Base-by-base conservation (phyloP, 2,797 vertebrate species). In the Telmatherina bonti region DNA sequence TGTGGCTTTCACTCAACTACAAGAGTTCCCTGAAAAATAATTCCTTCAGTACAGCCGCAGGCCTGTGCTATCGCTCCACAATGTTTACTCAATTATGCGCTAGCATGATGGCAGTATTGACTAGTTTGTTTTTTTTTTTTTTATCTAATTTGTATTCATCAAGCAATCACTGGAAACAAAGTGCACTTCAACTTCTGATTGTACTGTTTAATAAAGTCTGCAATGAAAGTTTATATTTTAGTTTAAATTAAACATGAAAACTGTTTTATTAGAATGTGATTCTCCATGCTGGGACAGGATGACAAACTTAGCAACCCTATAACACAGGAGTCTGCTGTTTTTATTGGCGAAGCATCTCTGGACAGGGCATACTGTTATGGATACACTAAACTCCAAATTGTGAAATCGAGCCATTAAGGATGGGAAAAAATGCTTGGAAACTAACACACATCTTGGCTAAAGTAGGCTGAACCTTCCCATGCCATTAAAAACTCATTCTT, bases 241-340 rank as follows among this genome's bases (percentile, higher is more conserved):
- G 24, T 7, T 31, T 53, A 65, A 58, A 62, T 58, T 57, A 35
- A 65, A 27, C 35, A 81, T 43, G 56, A 76, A 57, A 58, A 56
- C 71, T 68, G 68, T 70, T 63, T 71, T 45, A 81, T 81, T 70
- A 85, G 79, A 84, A 82, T 87, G 67, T 55, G 83, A 85, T 67
- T 71, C 54, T 80, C 59, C 20, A 20, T 55, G 64, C 76, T 85
- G 90, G 85, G 88, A 55, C 54, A 51, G 73, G 86, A 89, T 91
- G 83, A 91, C 77, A 93, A 79, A 83, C 74, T 81, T 85, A 54
- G 77, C 72, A 75, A 62, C 53, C 38, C 78, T 79, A 86, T 84
- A 87, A 88, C 88, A 84, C 83, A 74, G 77, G 79, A 85, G 70
- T 74, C 67, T 74, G 49, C 20, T 93, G 85, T 92, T 94, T 93